Conservation (phyloP, 1,140 invertebrate species). For the Heliothis subflexa region DNA sequence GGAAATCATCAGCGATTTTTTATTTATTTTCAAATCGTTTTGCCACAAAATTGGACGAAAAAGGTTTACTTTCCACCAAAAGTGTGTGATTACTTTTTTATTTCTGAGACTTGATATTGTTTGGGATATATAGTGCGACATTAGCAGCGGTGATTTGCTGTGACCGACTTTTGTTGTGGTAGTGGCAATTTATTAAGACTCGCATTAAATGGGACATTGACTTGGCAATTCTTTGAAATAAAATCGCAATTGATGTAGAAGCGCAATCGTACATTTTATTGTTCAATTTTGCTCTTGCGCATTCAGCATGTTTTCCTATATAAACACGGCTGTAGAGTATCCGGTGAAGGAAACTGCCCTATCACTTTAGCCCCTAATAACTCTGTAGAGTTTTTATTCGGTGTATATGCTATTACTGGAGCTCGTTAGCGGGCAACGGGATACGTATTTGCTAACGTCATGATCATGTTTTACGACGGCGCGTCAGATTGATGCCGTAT, state of each 20-base stretch:
- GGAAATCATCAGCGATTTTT: constrained; percentile 35
- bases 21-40: constrained; percentile 36
- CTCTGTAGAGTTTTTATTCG: constrained; percentile 31
- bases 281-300: neutral
- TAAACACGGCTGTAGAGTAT: neutral
- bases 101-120: constrained; percentile 23
- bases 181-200: neutral
- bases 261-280: neutral
- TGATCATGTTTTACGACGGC: constrained; percentile 42
- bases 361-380: constrained; percentile 31
- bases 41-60: constrained; percentile 35
- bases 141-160: constrained; percentile 37
- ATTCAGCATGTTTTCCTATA: constrained; percentile 10
- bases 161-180: constrained; percentile 18
- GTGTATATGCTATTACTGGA: constrained; percentile 34
- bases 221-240: constrained; percentile 9
- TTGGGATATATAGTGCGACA: constrained; percentile 30
- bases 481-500: constrained; percentile 37
- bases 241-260: neutral
- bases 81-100: constrained; percentile 41
- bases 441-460: constrained; percentile 44
- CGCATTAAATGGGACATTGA: constrained; percentile 1
- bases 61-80: constrained; percentile 36
- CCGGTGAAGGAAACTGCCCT: constrained; percentile 1
- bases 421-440: constrained; percentile 42